These are phyloP conservation scores for Clostera curtula DNA, from an alignment of 2,888 invertebrate species.

Conservation along the genomic window DNA sequence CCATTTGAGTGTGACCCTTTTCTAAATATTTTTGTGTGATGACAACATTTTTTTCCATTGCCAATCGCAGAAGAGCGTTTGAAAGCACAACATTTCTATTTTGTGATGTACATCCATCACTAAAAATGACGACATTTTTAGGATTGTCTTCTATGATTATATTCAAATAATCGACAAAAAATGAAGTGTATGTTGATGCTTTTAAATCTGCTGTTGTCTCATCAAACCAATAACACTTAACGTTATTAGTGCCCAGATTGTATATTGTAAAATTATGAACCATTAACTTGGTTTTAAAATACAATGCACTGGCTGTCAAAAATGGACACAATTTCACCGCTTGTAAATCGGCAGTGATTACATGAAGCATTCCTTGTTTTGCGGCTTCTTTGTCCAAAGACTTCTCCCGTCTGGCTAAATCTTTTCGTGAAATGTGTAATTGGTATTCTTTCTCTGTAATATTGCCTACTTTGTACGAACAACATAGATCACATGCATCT, in stretches of 20 bases:
- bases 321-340: constrained; percentile 5
- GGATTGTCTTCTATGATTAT: no score
- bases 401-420: not conserved
- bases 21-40: constrained; percentile 16
- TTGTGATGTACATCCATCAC: constrained; percentile 17
- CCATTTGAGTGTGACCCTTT: constrained; percentile 20
- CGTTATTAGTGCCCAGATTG: constrained; percentile 4
- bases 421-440: not conserved
- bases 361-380: constrained; percentile 1
- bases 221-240: constrained; percentile 5
- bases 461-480: not conserved
- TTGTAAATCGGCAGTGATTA: constrained; percentile 4
- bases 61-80: constrained; percentile 15
- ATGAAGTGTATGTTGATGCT: no score
- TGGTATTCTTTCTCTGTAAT: not conserved
- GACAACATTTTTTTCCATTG: constrained; percentile 12
- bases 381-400: not conserved
- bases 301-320: constrained; percentile 4
- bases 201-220: no score
- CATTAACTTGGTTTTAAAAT: constrained; percentile 5
- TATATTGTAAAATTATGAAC: constrained; percentile 6
- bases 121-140: no score
- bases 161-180: no score
- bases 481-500: not conserved
- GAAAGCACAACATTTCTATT: constrained; percentile 14